Conservation (phyloP, 2,113 vertebrate species). For the Addax nasomaculatus region DNA sequence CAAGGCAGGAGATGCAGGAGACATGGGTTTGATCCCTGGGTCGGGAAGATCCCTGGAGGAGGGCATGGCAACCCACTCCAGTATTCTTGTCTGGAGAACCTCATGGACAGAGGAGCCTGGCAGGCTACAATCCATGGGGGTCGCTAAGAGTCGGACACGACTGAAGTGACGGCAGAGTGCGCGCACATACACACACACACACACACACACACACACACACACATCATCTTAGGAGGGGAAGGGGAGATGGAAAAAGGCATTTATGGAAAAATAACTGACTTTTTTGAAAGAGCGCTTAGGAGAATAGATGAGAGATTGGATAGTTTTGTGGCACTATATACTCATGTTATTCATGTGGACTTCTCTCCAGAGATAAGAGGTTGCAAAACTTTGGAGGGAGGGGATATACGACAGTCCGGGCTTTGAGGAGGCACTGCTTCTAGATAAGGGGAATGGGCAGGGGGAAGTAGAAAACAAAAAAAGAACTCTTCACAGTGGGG, state of each 20-base stretch:
- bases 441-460: background rate
- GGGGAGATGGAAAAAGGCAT: background rate
- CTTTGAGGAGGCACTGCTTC: background rate
- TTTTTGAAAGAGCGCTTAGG: background rate
- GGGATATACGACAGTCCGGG: background rate
- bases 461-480: background rate
- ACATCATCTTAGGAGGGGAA: background rate
- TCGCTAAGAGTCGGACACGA: background rate
- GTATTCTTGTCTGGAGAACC: background rate
- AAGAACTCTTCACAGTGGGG: background rate
- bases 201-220: background rate
- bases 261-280: background rate
- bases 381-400: background rate
- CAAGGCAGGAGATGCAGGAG: background rate
- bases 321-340: background rate
- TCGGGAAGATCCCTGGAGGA: background rate
- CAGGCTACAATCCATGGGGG: background rate
- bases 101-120: background rate
- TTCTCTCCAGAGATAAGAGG: background rate
- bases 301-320: background rate
- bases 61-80: background rate
- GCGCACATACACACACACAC: background rate
- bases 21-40: background rate
- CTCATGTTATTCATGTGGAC: background rate
- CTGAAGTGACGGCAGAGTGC: accelerated